A percentile compares a stretch with the other conserved stretches of the same genome.
Conservation (phyloP, 1,140 invertebrate species). For the Hestina assimilis region DNA sequence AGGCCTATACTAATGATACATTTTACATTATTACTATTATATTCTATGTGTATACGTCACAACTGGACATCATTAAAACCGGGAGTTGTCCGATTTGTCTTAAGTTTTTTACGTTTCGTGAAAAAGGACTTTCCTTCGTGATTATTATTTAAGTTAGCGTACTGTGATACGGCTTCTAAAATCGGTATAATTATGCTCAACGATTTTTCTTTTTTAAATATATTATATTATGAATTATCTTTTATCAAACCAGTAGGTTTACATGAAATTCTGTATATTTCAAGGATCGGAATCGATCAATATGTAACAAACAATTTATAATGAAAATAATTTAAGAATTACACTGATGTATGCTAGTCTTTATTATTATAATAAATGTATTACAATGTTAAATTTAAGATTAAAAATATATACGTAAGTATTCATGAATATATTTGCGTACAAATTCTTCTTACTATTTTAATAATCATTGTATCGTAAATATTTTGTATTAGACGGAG, state of each 20-base stretch:
- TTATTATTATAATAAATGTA: conserved; percentile 64
- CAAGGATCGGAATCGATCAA: conserved; percentile 34
- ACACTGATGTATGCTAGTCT: conserved; percentile 73
- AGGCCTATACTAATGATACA: conserved; percentile 41
- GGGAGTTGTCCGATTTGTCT: conserved; percentile 12
- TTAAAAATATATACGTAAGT: conserved; percentile 66
- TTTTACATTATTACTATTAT: too few relatives aligned
- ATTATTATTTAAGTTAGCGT: conserved; percentile 63
- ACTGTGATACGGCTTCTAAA: conserved; percentile 69
- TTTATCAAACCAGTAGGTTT: conserved; percentile 47
- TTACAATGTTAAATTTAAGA: conserved; percentile 54
- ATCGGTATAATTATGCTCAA: conserved; percentile 65
- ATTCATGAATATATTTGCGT: conserved; percentile 54
- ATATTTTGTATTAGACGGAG: conserved; percentile 48
- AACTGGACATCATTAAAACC: conserved; percentile 11
- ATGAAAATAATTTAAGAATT: conserved; percentile 55
- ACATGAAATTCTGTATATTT: conserved; percentile 39
- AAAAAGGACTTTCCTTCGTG: conserved; percentile 24
- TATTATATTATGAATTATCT: conserved; percentile 45
- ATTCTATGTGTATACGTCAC: conserved; percentile 34
- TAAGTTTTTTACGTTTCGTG: conserved; percentile 10
- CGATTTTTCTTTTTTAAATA: conserved; percentile 42
- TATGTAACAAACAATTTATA: conserved; percentile 52
- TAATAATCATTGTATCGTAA: conserved; percentile 56
- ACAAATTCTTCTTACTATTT: conserved; percentile 55